Percentiles rank a stretch among this genome's conserved stretches.
Conservation (phyloP, 2,113 vertebrate species). For the Mystacornis crossleyi region DNA sequence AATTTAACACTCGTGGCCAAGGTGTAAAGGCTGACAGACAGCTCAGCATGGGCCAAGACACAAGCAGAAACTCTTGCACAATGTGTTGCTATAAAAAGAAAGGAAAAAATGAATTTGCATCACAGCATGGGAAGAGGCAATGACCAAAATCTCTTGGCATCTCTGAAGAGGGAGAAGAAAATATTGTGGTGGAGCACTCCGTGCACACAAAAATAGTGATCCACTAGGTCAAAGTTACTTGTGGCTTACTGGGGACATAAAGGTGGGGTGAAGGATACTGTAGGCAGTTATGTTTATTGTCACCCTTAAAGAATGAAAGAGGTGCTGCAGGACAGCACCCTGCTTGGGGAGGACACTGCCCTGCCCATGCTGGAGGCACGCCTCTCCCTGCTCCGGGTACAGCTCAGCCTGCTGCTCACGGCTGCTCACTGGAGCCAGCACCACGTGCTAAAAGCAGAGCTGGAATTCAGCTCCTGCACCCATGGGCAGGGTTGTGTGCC, state of each 20-base stretch:
- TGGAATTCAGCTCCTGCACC: background rate
- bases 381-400: background rate
- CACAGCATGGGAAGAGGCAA: background rate
- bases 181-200: background rate
- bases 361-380: background rate
- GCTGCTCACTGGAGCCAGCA: fast-evolving
- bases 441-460: background rate
- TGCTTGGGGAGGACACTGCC: fast-evolving
- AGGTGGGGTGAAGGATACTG: background rate
- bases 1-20: background rate
- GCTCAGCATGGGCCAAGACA: conserved; percentile 9
- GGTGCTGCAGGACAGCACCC: background rate
- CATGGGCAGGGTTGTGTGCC: background rate
- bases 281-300: background rate
- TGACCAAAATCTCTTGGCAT: background rate
- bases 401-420: background rate
- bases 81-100: background rate
- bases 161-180: background rate
- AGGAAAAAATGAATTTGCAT: background rate
- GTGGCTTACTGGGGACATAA: background rate
- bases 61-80: background rate
- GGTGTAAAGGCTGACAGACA: conserved; percentile 29
- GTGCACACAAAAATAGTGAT: background rate
- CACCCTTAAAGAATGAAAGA: background rate
- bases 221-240: background rate